Evolutionary conservation across 2,113 vertebrate species (phyloP), one percentile per base, ranked within the genome.

Genomic region (Eidolon helvum): DNA sequence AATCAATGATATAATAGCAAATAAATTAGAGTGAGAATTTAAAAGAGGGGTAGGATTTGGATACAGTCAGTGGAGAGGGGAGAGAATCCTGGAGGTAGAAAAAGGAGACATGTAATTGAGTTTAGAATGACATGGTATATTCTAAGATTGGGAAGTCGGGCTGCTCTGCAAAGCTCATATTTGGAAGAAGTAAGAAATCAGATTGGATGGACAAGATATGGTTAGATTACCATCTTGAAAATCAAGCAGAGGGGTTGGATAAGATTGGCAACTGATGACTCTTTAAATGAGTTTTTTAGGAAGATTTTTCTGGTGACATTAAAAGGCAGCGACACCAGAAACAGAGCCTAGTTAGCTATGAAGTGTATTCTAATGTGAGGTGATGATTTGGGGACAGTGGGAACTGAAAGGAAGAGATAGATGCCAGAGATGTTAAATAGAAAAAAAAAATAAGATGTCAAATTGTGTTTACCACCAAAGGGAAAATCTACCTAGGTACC

Each of bases 401-500:
- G 38, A 65, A 79, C 7, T 19, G 21, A 68, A 53, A 79, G 78
- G 43, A 72, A 63, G 7, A 22, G 69, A n/a, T 28, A 50, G 35
- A 96, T 43, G 77, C 71, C 71, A 65, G 78, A 82, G 28, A 68
- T 8, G 4, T 40, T 72, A 63, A 87, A 45, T 5, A 86, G 43
- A 40, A 91, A 88, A 53, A 92, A 92, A 94, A 35, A 89, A 40
- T 33, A 79, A 87, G 40, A 84, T 77, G 90, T 80, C 87, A 68
- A 7, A 4, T 45, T 77, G 43, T 19, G 53, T 95, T 95, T 87
- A 74, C 14, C 40, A 33, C 50, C 48, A 43, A 48, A 80, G 33
- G 68, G n/a, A 19, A 83, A 83, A 79, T 45, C 90, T 53, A 95
- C 90, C 79, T 69, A 79, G 43, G 68, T 92, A 63, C 79, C 74